Conservation (phyloP, 2,797 vertebrate species). For the Cynopterus sphinx region DNA sequence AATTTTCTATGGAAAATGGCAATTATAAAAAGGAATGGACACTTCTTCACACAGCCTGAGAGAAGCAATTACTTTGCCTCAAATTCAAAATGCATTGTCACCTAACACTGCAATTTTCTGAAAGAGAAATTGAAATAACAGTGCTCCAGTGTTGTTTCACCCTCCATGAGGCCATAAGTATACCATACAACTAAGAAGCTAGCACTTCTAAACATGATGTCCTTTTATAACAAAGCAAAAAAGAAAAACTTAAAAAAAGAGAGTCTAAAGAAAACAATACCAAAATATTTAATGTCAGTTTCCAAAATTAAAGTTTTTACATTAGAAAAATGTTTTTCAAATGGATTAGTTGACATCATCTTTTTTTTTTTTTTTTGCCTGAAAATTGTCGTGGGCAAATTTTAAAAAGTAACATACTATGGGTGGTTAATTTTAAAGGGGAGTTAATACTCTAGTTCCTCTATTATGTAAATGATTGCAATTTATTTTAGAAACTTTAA, state of each 20-base stretch:
- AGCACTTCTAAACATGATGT: background rate
- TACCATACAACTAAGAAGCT: background rate
- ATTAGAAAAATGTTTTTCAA: background rate
- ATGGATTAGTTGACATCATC: background rate
- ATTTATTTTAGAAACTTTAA: background rate
- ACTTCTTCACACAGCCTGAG: background rate
- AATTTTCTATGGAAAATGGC: background rate
- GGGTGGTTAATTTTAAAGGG: background rate
- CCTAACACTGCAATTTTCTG: background rate
- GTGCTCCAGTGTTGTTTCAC: background rate
- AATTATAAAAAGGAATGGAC: background rate
- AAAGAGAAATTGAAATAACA: background rate
- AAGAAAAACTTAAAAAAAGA: background rate
- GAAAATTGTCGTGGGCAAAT: background rate
- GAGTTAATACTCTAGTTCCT: background rate
- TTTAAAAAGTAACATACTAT: background rate
- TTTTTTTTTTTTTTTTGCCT: background rate
- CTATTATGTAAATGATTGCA: background rate
- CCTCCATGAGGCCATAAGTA: background rate
- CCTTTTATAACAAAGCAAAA: background rate
- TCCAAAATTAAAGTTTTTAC: background rate
- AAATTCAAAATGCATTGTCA: background rate
- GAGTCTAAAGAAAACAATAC: background rate
- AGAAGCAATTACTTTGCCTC: background rate
- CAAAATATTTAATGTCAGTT: background rate